Evolutionary conservation across 2,888 invertebrate species (phyloP).

Genomic region (Invenusta paracnida): DNA sequence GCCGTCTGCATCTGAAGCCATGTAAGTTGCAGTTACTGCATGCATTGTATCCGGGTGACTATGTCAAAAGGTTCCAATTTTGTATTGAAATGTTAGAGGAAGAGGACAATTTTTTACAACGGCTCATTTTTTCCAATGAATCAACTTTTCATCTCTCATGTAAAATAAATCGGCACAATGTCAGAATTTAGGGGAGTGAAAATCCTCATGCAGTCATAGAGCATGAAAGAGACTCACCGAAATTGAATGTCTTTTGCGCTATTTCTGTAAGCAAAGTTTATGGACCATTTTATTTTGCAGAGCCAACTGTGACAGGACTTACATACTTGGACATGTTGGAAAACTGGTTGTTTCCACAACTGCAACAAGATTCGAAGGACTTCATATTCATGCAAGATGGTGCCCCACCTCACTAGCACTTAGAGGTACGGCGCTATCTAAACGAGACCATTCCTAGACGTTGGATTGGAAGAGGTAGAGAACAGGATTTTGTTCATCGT

Average conservation of each 20-base stretch:
- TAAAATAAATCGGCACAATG: not conserved
- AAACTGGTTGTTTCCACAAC: conserved; percentile 15
- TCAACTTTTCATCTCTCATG: not conserved
- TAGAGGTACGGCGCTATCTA: not conserved
- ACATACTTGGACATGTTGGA: not conserved
- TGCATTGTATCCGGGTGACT: not conserved
- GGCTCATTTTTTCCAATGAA: not conserved
- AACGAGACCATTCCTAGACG: not conserved
- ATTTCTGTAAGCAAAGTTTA: not conserved
- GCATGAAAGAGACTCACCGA: conserved; percentile 4
- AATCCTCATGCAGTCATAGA: not conserved
- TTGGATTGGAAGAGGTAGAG: not conserved
- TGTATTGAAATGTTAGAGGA: not conserved
- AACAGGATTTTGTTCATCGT: not conserved
- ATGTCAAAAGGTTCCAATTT: not conserved
- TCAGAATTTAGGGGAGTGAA: not conserved
- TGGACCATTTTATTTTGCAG: conserved; percentile 11
- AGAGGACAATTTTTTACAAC: not conserved
- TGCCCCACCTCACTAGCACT: not conserved
- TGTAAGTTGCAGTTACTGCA: not conserved
- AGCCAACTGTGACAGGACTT: not conserved
- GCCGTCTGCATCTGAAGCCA: not conserved
- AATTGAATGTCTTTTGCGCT: not conserved
- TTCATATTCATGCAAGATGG: not conserved
- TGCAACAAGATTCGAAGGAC: not conserved